A percentile compares a stretch with the other conserved stretches of the same genome.
Evolutionary conservation across 1,140 invertebrate species (phyloP).

Genomic region (Tenebrio molitor): DNA sequence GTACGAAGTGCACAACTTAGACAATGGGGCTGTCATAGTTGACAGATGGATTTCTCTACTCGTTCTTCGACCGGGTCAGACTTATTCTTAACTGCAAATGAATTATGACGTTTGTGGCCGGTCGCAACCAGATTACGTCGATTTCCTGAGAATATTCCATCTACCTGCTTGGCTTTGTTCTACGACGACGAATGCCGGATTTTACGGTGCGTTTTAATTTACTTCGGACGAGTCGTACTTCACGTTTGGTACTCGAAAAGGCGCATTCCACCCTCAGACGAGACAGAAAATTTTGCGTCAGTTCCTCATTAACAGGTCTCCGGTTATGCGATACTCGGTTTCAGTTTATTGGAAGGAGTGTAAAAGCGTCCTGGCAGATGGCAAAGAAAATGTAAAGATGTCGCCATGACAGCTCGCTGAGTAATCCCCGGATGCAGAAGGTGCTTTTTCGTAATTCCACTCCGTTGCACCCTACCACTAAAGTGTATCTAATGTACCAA

Average conservation of each 20-base stretch:
- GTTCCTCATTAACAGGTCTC: too few species aligned
- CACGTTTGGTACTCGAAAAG: too few species aligned
- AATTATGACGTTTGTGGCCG: conserved; percentile 27
- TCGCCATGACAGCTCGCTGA: conserved; percentile 15
- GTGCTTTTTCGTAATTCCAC: conserved; percentile 38
- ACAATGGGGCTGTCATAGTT: conserved; percentile 34
- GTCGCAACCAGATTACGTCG: conserved; percentile 15
- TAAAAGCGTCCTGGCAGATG: conserved; percentile 4
- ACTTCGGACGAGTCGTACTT: background rate
- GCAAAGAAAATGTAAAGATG: conserved; percentile 25
- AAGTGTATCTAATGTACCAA: conserved; percentile 39
- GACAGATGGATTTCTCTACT: conserved; percentile 38
- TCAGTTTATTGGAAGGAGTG: too few species aligned
- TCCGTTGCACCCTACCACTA: conserved; percentile 36
- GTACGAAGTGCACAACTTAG: conserved; percentile 33
- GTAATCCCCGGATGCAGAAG: conserved; percentile 35
- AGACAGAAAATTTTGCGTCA: too few species aligned
- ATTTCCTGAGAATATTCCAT: conserved; percentile 16
- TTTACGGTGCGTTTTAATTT: conserved; percentile 29
- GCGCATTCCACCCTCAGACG: too few species aligned
- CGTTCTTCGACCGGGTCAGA: conserved; percentile 36
- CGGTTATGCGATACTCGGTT: too few species aligned
- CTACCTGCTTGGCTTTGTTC: conserved; percentile 21
- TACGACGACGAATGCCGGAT: conserved; percentile 5
- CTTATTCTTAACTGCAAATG: conserved; percentile 38